Evolutionary conservation across 2,888 invertebrate species (phyloP).

Genomic region (Lottia gigantea): DNA sequence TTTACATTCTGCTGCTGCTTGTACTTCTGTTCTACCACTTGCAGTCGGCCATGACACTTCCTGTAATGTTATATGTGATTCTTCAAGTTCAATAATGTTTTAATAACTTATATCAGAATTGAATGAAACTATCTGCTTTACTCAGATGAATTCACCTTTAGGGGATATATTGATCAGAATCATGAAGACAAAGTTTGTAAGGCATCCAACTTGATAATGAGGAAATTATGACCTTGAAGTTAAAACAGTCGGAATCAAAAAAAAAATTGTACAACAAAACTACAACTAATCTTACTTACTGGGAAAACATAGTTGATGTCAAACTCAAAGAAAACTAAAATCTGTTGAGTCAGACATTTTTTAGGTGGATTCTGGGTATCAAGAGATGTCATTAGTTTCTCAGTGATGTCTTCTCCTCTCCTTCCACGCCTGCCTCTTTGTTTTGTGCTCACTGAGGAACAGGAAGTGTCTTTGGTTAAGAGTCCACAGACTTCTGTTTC

Average conservation of each 20-base stretch:
- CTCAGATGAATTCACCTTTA: no score
- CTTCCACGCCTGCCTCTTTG: background rate
- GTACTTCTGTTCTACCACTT: conserved; percentile 38
- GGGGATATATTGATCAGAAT: no score
- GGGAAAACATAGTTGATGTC: conserved; percentile 28
- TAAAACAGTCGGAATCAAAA: no score
- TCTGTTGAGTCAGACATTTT: conserved; percentile 37
- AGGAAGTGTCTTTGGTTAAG: background rate
- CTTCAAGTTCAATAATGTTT: no score
- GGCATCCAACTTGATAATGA: no score
- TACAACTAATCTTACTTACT: conserved; percentile 26
- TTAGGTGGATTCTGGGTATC: conserved; percentile 36
- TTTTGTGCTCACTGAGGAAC: background rate
- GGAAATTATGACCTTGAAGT: no score
- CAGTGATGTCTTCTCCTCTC: conserved; percentile 41
- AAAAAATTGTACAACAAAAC: background rate
- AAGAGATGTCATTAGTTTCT: conserved; percentile 25
- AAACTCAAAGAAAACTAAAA: conserved; percentile 31
- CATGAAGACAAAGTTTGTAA: no score
- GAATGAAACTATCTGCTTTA: no score
- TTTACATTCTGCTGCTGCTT: conserved; percentile 33
- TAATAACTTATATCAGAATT: no score
- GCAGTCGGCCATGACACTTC: conserved; percentile 34
- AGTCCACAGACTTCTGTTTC: conserved; percentile 25
- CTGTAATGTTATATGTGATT: no score